These are phyloP conservation scores for Hirtodrosophila histrioides DNA, from an alignment of 2,888 invertebrate species.

Conservation along the genomic window DNA sequence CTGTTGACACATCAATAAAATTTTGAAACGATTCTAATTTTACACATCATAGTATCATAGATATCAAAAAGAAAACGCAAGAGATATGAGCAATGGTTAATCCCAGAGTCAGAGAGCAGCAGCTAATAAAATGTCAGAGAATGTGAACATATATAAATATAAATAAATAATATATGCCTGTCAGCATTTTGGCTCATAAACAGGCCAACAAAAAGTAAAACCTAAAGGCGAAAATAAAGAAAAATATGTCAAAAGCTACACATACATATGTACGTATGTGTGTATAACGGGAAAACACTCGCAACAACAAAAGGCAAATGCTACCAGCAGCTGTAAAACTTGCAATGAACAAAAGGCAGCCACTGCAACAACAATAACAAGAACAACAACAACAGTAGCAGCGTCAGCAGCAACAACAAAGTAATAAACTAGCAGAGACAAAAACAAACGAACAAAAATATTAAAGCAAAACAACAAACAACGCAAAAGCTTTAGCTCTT, in stretches of 20 bases:
- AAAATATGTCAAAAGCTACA: slow-evolving; percentile 24
- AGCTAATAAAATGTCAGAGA: slow-evolving; percentile 51
- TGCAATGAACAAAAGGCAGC: slow-evolving; percentile 49
- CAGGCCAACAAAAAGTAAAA: slow-evolving; percentile 22
- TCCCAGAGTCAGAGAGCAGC: slow-evolving; percentile 27
- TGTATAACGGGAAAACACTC: slow-evolving; percentile 4
- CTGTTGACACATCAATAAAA: slow-evolving; percentile 11
- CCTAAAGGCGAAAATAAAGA: slow-evolving; percentile 10
- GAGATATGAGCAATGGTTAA: slow-evolving; percentile 55
- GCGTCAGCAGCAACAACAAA: slow-evolving; percentile 6
- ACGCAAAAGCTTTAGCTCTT: slow-evolving; percentile 53
- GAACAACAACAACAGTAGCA: slow-evolving; percentile 11
- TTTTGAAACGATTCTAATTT: background rate
- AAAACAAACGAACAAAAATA: slow-evolving; percentile 16
- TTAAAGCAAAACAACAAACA: slow-evolving; percentile 35
- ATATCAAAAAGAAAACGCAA: slow-evolving; percentile 14
- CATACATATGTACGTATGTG: too few relatives aligned
- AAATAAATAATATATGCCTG: slow-evolving; percentile 50
- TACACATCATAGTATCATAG: slow-evolving; percentile 1
- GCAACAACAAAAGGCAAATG: slow-evolving; percentile 29
- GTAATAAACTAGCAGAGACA: slow-evolving; percentile 7
- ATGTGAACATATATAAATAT: slow-evolving; percentile 36
- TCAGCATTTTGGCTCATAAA: slow-evolving; percentile 60
- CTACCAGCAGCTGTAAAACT: slow-evolving; percentile 53
- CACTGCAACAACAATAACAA: slow-evolving; percentile 5